Base-by-base conservation (phyloP, 2,888 invertebrate genomes). In the Panopea generosa region DNA sequence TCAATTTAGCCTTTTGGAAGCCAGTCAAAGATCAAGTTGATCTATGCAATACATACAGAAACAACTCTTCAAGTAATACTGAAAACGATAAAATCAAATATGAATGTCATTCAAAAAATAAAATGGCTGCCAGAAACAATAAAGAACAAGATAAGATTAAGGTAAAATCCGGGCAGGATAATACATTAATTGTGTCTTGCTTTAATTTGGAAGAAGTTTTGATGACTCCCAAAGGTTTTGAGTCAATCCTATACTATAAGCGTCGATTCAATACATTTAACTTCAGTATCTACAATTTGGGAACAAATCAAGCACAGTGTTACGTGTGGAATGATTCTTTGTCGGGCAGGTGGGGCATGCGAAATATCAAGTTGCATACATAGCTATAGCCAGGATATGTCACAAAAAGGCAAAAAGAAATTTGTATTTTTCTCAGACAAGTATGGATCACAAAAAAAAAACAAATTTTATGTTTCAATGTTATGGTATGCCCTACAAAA, bases 371-470 rank as follows among this genome's bases (percentile, higher is more conserved):
- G 69, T 16, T 76, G 80, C 62, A 45, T 80, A 1, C 65, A 50
- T 38, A 27, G 22, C 2, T 80, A 61, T 50, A 52, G 72, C 29
- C n/a, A 72, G 52, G 20, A 9, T 2, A 72, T 40, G 47, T 16
- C 40, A 2, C 1, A 62, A 45, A 1, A 69, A 29, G 73, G 76
- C 4, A 61, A 33, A 38, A 72, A 60, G 18, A 40, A 55, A 22
- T 68, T 75, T 45, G 33, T 68, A 1, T 71, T 79, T 14, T 79
- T 59, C 33, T 72, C 72, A 11, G 76, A 76, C 24, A 80, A 80
- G 24, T 76, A 76, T 49, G 18, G 45, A 7, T n/a, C 56, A 1
- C 79, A 76, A 60, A 79, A 80, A 22, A 80, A 76, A 66, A 80
- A 76, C 20, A 68, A 29, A n/a, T 76, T 22, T 47, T 76, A 62